Percentiles rank a stretch among this genome's conserved stretches.
Conservation (phyloP, 2,113 vertebrate genomes). For the Indicator maculatus region DNA sequence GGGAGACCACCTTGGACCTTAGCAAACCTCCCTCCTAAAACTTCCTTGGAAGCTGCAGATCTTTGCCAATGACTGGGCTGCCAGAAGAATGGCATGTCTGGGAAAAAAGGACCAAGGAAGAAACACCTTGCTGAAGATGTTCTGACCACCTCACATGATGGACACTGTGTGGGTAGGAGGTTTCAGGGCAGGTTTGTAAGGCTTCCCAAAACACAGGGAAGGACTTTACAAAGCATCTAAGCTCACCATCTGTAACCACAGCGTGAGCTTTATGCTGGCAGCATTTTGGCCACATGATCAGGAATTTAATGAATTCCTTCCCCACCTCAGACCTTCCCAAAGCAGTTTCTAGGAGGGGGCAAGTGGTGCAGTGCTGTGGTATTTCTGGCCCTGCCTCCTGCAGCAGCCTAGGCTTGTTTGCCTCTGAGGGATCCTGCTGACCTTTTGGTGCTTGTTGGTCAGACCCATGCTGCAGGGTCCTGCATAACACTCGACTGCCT, state of each 20-base stretch:
- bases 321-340: neutral
- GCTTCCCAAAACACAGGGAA: slow-evolving; percentile 11
- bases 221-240: neutral
- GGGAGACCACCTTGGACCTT: neutral
- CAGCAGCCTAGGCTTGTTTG: accelerated
- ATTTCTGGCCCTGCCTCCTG: neutral
- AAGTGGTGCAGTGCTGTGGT: neutral
- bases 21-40: neutral
- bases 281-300: neutral
- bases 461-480: accelerated
- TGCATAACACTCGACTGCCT: neutral
- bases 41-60: neutral
- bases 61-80: neutral
- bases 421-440: accelerated
- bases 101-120: neutral
- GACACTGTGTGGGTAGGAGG: neutral
- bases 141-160: neutral
- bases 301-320: neutral
- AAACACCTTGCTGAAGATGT: neutral
- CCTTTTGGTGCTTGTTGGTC: accelerated
- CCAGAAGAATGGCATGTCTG: neutral
- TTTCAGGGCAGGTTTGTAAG: neutral
- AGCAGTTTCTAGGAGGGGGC: neutral
- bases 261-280: neutral
- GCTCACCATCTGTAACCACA: neutral